Evolutionary conservation across 2,888 invertebrate genomes (phyloP), one percentile per base, ranked within the genome.

Genomic region (Abrostola triplasia): DNA sequence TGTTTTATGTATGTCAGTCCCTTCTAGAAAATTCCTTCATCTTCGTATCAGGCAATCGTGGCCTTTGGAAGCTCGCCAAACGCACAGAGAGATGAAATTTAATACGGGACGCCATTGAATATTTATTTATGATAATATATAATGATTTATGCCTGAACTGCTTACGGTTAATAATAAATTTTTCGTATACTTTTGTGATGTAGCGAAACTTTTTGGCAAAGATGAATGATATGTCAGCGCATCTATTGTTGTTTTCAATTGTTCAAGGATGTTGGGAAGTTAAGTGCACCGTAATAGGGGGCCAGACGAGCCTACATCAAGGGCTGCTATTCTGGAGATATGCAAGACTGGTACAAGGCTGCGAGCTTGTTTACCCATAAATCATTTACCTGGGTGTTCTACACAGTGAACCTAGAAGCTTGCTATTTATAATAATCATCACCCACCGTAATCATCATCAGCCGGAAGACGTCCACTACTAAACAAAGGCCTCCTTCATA

Each of bases 121-220:
- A 92, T 92, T 92, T 92, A 92, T 92, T 92, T 92, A 92, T 92
- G 92, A 88, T 92, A 92, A 92, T 92, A 87, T 86, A 85, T 89
- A 90, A 92, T 92, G 92, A 92, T 92, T 92, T 92, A 92, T 92
- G 88, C 88, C 83, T 80, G 84, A 85, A 85, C 87, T 87, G 89
- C 85, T 88, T 84, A 87, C 84, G 83, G 86, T 87, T 91, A 88
- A 90, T 91, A 90, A n/a, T n/a, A n/a, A n/a, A 92, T 90, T 90
- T 86, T 84, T 84, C 79, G 79, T 82, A 77, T 76, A 82, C 77
- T 79, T 77, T 74, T 71, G 54, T 67, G 69, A 70, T 66, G 73
- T 76, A 76, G 66, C 70, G 40, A 74, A 73, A 68, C 57, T 73
- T 65, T 47, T 44, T 44, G 44, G 50, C 37, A 42, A 67, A 66